Evolutionary conservation across 2,888 invertebrate genomes (phyloP).

Genomic region (Cecidostiba fungosa): DNA sequence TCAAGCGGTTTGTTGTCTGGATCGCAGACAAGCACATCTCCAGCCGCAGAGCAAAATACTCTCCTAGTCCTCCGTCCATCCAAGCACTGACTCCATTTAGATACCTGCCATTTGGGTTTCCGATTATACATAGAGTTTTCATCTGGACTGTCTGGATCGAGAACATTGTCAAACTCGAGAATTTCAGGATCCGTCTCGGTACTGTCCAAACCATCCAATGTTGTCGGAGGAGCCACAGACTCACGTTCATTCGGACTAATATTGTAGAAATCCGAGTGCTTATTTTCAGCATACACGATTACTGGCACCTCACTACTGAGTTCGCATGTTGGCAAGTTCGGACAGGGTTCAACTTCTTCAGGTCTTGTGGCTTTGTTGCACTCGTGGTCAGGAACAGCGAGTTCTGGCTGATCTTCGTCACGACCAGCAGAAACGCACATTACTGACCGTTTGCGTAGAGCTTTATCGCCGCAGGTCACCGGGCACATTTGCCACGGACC

Average conservation of each 20-base stretch:
- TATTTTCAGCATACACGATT: slow-evolving; percentile 73
- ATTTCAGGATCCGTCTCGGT: slow-evolving; percentile 75
- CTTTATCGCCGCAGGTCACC: slow-evolving; percentile 85
- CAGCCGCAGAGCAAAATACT: slow-evolving; percentile 72
- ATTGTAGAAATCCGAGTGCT: slow-evolving; percentile 74
- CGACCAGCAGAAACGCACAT: slow-evolving; percentile 84
- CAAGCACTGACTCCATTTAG: slow-evolving; percentile 74
- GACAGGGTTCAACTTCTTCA: slow-evolving; percentile 85
- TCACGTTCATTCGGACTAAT: slow-evolving; percentile 71
- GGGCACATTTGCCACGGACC: slow-evolving; percentile 94
- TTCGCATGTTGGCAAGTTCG: slow-evolving; percentile 81
- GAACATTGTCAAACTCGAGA: slow-evolving; percentile 76
- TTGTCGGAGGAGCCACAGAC: not conserved
- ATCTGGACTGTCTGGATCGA: slow-evolving; percentile 72
- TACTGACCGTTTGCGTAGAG: slow-evolving; percentile 85
- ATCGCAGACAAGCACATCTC: slow-evolving; percentile 68
- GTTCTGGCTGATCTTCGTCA: slow-evolving; percentile 84
- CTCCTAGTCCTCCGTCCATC: slow-evolving; percentile 72
- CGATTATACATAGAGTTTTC: slow-evolving; percentile 74
- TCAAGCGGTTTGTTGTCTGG: slow-evolving; percentile 70
- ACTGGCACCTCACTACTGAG: slow-evolving; percentile 71
- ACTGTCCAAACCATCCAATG: slow-evolving; percentile 67
- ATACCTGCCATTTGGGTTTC: slow-evolving; percentile 75
- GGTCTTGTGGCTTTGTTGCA: slow-evolving; percentile 87
- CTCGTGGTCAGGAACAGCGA: slow-evolving; percentile 88